These are phyloP conservation scores for Anhinga rufa DNA, from an alignment of 2,113 vertebrate species.

Conservation along the genomic window DNA sequence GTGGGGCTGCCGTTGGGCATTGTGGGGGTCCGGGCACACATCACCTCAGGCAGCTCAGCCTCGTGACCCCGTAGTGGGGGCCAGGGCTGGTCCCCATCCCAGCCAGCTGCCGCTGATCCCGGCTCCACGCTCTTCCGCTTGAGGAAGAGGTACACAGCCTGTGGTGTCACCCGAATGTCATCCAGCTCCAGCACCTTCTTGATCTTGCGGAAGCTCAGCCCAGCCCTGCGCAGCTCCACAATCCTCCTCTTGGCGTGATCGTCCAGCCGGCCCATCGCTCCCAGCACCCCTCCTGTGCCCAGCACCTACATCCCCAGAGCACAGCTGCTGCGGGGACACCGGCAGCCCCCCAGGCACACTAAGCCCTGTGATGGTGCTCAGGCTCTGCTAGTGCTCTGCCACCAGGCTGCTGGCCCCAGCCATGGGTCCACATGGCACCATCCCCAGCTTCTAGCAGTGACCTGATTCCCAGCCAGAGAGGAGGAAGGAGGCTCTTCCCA, in stretches of 20 bases:
- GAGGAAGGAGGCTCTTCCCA: not conserved
- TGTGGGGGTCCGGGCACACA: not conserved
- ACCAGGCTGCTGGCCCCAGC: accelerated
- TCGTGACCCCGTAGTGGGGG: constrained; percentile 17
- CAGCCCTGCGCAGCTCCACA: constrained; percentile 80
- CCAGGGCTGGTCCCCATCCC: constrained; percentile 72
- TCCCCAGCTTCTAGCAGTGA: not conserved
- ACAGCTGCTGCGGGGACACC: accelerated
- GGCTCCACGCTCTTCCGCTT: constrained; percentile 74
- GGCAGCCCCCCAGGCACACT: not conserved
- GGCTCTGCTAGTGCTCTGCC: not conserved
- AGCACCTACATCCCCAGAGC: not conserved
- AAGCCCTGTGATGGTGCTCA: accelerated
- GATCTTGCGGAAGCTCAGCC: constrained; percentile 86
- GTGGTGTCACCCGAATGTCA: constrained; percentile 80
- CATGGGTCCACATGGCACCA: accelerated
- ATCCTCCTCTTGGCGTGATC: constrained; percentile 83
- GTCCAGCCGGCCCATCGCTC: constrained; percentile 80
- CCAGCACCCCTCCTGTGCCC: accelerated
- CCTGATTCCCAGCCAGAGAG: accelerated
- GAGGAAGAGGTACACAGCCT: constrained; percentile 84
- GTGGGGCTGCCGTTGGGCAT: not conserved
- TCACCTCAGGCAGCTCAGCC: not conserved
- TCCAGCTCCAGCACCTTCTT: constrained; percentile 87
- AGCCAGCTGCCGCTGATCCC: not conserved